phyloP scores from a whole-genome alignment of 2,797 vertebrate genomes.

The Garrulus glandarius region DNA sequence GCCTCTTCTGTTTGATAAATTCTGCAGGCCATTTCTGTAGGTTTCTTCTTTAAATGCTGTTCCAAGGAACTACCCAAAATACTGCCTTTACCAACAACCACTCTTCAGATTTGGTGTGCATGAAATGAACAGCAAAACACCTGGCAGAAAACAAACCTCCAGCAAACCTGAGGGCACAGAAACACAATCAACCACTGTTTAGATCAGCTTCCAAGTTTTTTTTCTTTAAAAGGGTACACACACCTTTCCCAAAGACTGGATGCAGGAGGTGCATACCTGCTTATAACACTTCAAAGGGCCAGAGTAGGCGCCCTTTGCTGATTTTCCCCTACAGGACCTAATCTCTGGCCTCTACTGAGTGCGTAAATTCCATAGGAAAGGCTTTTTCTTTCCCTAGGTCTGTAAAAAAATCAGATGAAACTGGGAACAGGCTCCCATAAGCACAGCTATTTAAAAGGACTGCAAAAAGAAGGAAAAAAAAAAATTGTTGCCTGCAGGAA shows the following conservation, averaged over 20 bases:
- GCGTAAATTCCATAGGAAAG: not conserved
- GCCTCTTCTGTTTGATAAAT: not conserved
- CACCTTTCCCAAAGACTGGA: not conserved
- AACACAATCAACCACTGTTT: not conserved
- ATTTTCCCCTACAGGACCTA: not conserved
- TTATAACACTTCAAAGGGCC: not conserved
- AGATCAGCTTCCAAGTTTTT: not conserved
- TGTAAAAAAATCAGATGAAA: not conserved
- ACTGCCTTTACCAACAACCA: fast-evolving
- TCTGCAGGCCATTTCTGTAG: not conserved
- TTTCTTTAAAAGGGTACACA: not conserved
- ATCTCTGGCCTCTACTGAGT: not conserved
- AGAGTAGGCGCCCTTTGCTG: not conserved
- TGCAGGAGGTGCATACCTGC: not conserved
- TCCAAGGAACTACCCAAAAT: not conserved
- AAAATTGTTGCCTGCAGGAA: not conserved
- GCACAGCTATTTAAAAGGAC: not conserved
- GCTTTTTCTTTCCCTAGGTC: not conserved
- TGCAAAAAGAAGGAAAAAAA: not conserved
- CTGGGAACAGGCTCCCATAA: not conserved
- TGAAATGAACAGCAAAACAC: not conserved
- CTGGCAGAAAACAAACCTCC: not conserved
- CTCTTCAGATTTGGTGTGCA: not conserved
- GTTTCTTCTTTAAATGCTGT: not conserved
- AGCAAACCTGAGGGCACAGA: not conserved